Evolutionary conservation across 2,888 invertebrate species (phyloP).

Genomic region (Lydus trimaculatus): DNA sequence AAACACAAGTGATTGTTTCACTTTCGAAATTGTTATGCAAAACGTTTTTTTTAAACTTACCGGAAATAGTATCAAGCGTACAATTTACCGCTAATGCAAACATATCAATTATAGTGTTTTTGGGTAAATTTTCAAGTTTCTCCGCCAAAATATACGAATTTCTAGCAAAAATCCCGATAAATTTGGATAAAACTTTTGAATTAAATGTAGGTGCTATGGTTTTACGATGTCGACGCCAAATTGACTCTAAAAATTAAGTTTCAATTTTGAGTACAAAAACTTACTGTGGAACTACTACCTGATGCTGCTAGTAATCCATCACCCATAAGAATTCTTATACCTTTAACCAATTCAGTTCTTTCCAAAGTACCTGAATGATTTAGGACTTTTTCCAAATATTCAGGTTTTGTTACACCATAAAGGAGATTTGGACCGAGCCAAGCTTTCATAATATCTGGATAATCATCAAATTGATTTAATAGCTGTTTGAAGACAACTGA

Average conservation of each 20-base stretch:
- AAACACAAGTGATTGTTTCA: no score
- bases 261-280: no score
- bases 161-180: not conserved
- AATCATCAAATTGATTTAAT: not conserved
- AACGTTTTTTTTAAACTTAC: conserved; percentile 12
- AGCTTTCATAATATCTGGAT: conserved; percentile 13
- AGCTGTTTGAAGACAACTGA: conserved; percentile 4
- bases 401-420: conserved; percentile 19
- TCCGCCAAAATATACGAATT: conserved; percentile 13
- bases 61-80: conserved; percentile 19
- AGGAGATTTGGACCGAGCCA: conserved; percentile 15
- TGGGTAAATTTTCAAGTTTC: not conserved
- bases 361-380: conserved; percentile 13
- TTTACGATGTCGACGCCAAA: conserved; percentile 23
- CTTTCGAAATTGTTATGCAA: no score
- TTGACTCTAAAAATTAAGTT: not conserved
- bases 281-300: not conserved
- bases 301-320: conserved; percentile 17
- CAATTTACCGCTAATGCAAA: conserved; percentile 18
- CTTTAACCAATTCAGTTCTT: conserved; percentile 3
- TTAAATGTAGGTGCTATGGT: conserved; percentile 22
- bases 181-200: conserved; percentile 17
- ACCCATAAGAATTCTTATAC: conserved; percentile 3
- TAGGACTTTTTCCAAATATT: conserved; percentile 16
- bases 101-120: conserved; percentile 13